phyloP scores from a whole-genome alignment of 2,113 vertebrate genomes.

The Excalfactoria chinensis region DNA sequence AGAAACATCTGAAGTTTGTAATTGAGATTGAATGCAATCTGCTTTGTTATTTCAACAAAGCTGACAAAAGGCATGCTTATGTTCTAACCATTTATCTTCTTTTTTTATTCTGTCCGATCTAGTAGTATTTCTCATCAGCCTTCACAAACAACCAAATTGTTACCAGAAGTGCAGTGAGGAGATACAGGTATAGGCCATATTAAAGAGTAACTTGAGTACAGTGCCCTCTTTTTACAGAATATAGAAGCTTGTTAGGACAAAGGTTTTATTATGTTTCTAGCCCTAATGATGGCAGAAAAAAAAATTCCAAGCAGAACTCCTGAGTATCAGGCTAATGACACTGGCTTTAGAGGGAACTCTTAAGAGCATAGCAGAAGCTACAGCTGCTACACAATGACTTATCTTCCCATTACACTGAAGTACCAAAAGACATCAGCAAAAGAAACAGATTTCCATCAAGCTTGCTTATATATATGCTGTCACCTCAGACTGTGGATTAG shows the following conservation, averaged over 20 bases:
- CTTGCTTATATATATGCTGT: neutral
- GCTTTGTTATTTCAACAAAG: neutral
- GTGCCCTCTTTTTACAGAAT: neutral
- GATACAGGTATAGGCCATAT: neutral
- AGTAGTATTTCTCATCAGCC: neutral
- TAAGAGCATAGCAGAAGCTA: neutral
- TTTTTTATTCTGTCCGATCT: neutral
- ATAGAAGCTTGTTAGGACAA: fast-evolving
- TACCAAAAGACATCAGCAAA: neutral
- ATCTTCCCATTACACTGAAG: neutral
- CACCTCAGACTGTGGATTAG: neutral
- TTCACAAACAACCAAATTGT: neutral
- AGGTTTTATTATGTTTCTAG: neutral
- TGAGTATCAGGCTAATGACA: neutral
- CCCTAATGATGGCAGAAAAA: neutral
- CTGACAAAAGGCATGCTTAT: neutral
- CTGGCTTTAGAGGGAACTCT: neutral
- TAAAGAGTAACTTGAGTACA: neutral
- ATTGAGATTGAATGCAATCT: neutral
- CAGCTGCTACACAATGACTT: neutral
- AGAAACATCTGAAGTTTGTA: neutral
- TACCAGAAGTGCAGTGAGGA: neutral
- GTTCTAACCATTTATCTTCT: neutral
- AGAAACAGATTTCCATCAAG: neutral
- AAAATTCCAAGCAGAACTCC: neutral